A percentile compares a stretch with the other conserved stretches of the same genome.
Conservation (phyloP, 2,113 vertebrate species). For the Madoqua kirkii region DNA sequence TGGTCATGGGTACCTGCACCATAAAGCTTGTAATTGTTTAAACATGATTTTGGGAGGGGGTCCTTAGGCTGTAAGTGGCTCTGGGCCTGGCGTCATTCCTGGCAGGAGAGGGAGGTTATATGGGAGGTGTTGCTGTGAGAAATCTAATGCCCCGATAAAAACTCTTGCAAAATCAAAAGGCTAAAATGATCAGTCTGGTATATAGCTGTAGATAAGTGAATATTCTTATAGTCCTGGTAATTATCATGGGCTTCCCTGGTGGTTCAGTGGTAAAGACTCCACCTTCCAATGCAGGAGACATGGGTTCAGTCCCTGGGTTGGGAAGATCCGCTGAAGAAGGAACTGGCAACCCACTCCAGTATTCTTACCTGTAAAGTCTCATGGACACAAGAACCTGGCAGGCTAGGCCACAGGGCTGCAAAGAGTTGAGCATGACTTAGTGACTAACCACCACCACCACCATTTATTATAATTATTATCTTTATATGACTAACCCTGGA, state of each 20-base stretch:
- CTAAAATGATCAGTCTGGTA: background rate
- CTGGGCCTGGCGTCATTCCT: background rate
- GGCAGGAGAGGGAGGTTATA: background rate
- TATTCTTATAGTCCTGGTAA: conserved; percentile 34
- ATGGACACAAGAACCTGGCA: background rate
- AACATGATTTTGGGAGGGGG: conserved; percentile 29
- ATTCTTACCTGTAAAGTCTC: background rate
- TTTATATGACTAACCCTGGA: conserved; percentile 43
- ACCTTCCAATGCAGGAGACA: background rate
- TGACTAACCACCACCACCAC: background rate
- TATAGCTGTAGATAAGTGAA: background rate
- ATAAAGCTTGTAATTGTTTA: conserved; percentile 62
- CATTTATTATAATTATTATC: conserved; percentile 29
- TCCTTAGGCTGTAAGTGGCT: background rate
- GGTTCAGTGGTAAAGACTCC: background rate
- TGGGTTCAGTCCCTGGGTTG: background rate
- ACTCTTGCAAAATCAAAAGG: conserved; percentile 39
- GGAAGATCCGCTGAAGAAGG: background rate
- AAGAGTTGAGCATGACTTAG: background rate
- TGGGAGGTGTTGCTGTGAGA: background rate
- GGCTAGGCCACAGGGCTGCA: background rate
- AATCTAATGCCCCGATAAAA: background rate
- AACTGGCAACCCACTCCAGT: background rate
- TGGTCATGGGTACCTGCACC: conserved; percentile 50
- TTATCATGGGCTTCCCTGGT: background rate